These are phyloP conservation scores for Rhabdomys dilectus DNA, from an alignment of 2,113 vertebrate species.

Conservation along the genomic window DNA sequence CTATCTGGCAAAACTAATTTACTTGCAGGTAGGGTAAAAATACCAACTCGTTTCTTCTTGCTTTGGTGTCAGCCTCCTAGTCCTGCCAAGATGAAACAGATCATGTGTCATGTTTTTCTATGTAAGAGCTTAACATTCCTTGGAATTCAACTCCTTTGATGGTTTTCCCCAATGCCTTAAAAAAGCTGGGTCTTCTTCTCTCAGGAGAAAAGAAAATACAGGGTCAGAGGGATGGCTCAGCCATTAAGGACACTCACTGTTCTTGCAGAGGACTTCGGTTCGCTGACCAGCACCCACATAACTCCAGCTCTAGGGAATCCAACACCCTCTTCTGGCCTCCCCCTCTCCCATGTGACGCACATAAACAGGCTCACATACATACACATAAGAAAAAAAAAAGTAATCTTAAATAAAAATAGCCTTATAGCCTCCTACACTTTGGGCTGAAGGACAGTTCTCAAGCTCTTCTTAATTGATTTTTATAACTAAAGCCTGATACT, in stretches of 20 bases:
- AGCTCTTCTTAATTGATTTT: not conserved
- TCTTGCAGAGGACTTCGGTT: not conserved
- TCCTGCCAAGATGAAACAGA: conserved; percentile 6
- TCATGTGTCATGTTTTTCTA: not conserved
- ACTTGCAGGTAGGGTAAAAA: conserved; percentile 4
- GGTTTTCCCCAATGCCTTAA: conserved; percentile 24
- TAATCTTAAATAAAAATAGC: not conserved
- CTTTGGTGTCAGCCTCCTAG: not conserved
- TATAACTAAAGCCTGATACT: conserved; percentile 12
- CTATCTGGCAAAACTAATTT: not conserved
- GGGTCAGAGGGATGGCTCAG: not conserved
- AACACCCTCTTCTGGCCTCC: not conserved
- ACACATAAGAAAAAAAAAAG: not conserved
- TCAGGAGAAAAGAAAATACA: not conserved
- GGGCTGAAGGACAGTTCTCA: not conserved
- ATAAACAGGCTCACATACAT: not conserved
- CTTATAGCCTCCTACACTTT: not conserved
- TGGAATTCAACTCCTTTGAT: conserved; percentile 23
- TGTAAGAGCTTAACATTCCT: not conserved
- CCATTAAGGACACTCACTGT: not conserved
- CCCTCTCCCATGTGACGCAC: not conserved
- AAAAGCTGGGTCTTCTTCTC: not conserved
- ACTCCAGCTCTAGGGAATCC: not conserved
- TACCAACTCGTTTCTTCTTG: conserved; percentile 3
- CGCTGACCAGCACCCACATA: not conserved